Evolutionary conservation across 92 coral and sea anemone genomes (phyloP).

Genomic region (Porites divaricata): DNA sequence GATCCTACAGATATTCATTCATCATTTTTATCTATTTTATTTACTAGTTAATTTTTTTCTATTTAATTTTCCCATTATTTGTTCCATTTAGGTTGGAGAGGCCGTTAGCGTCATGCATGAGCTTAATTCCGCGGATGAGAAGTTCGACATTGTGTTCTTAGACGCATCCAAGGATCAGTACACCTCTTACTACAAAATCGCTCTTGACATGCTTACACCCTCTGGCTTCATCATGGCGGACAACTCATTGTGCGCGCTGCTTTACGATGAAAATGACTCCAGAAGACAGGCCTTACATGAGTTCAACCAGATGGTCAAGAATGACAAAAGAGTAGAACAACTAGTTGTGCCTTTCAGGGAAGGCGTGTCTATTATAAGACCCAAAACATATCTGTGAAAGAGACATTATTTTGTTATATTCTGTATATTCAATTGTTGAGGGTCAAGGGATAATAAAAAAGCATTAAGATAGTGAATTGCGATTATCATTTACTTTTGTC

Average conservation of each 20-base stretch:
- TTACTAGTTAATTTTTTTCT: too few species aligned
- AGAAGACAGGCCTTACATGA: slow-evolving; percentile 62
- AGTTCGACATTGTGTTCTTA: slow-evolving; percentile 52
- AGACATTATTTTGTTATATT: too few species aligned
- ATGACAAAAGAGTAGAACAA: slow-evolving; percentile 57
- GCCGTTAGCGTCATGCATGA: slow-evolving; percentile 44
- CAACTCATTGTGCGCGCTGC: slow-evolving; percentile 54
- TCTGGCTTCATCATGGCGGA: slow-evolving; percentile 52
- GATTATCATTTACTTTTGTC: too few species aligned
- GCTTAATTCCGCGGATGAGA: slow-evolving; percentile 31
- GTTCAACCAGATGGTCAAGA: slow-evolving; percentile 49
- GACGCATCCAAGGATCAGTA: slow-evolving; percentile 61
- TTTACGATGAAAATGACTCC: slow-evolving; percentile 43
- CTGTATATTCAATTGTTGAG: too few species aligned
- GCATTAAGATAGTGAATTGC: too few species aligned
- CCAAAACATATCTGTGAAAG: neutral
- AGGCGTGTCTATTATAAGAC: slow-evolving; percentile 56
- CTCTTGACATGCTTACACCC: slow-evolving; percentile 46
- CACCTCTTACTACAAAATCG: slow-evolving; percentile 47
- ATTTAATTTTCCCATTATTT: too few species aligned
- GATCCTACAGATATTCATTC: neutral
- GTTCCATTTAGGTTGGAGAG: slow-evolving; percentile 44
- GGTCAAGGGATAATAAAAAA: too few species aligned
- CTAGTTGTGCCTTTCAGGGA: slow-evolving; percentile 57
- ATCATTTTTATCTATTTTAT: too few species aligned